These are phyloP conservation scores for Periophthalmus magnuspinnatus DNA, from an alignment of 2,797 vertebrate species.

Conservation along the genomic window DNA sequence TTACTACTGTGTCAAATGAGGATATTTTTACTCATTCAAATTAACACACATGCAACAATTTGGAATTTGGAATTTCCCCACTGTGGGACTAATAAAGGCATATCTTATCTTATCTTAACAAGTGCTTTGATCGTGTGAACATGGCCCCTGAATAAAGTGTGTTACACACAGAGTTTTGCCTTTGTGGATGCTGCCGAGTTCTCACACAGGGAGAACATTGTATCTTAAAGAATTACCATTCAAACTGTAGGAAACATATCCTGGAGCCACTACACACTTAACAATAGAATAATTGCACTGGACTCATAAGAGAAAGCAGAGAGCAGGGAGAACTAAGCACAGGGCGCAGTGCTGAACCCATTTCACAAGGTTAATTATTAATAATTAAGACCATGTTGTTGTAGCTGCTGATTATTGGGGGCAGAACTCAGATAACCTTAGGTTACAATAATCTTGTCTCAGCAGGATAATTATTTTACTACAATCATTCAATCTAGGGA, in stretches of 20 bases:
- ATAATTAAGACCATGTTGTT: conserved; percentile 49
- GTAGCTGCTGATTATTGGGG: conserved; percentile 40
- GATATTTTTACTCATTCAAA: neutral
- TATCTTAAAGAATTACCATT: neutral
- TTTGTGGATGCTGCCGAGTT: neutral
- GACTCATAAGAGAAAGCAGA: conserved; percentile 20
- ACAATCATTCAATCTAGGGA: conserved; percentile 39
- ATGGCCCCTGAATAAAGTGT: neutral
- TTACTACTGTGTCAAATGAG: neutral
- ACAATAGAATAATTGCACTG: conserved; percentile 1
- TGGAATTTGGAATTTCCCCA: too few relatives aligned
- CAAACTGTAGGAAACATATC: neutral
- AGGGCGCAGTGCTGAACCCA: conserved; percentile 21
- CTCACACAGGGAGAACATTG: neutral
- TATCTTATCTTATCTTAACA: too few relatives aligned
- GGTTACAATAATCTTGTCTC: conserved; percentile 33
- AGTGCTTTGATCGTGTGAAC: neutral
- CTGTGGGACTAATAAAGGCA: too few relatives aligned
- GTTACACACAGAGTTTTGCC: neutral
- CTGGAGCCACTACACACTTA: neutral
- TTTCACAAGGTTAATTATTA: conserved; percentile 53
- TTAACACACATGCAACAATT: neutral
- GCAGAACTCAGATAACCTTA: conserved; percentile 34
- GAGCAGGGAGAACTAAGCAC: conserved; percentile 1
- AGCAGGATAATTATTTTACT: conserved; percentile 41